A percentile compares a stretch with the other conserved stretches of the same genome.
phyloP scores from a whole-genome alignment of 2,113 vertebrate species.

The Eptesicus fuscus region DNA sequence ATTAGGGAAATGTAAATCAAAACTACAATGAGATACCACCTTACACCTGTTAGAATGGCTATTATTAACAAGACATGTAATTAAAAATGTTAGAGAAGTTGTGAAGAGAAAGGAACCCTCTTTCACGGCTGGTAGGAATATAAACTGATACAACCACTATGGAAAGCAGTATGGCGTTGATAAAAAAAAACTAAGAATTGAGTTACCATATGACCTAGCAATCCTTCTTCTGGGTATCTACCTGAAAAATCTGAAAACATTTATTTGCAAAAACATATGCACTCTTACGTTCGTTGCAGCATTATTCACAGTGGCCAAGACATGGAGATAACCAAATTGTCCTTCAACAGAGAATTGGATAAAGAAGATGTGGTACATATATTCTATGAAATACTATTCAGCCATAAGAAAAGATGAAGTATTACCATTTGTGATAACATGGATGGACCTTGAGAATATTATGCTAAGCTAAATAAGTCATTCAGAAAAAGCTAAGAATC shows the following conservation, averaged over 20 bases:
- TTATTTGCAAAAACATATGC: background rate
- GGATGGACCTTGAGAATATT: background rate
- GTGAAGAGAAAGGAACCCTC: background rate
- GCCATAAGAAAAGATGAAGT: background rate
- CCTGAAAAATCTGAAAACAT: background rate
- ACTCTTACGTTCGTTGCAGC: background rate
- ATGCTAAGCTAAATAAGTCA: background rate
- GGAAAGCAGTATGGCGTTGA: background rate
- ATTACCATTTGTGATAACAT: background rate
- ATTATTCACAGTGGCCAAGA: background rate
- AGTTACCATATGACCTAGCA: background rate
- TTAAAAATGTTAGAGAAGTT: background rate
- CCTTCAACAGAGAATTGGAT: background rate
- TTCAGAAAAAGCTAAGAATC: background rate
- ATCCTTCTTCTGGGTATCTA: background rate
- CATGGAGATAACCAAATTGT: background rate
- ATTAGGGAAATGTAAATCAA: background rate
- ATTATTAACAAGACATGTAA: background rate
- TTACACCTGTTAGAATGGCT: background rate
- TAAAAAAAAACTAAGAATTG: background rate
- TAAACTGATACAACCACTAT: background rate
- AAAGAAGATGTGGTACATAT: background rate
- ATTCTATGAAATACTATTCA: background rate
- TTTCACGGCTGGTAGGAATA: background rate
- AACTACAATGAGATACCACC: background rate